Base-by-base conservation (phyloP, 2,888 invertebrate genomes). In the Camptogramma bilineatum region DNA sequence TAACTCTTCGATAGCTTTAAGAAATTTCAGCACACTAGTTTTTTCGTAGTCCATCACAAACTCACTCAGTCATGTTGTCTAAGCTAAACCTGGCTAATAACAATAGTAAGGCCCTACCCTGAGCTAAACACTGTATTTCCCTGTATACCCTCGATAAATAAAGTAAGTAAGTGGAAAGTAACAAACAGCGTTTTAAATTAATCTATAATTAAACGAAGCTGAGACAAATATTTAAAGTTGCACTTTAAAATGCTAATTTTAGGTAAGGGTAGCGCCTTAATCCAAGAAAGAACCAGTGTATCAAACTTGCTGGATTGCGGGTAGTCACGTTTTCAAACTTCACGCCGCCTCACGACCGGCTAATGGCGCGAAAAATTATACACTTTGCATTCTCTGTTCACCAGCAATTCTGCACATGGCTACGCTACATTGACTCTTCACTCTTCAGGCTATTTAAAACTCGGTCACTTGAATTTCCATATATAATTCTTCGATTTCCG, bases 321-420 rank as follows among this genome's bases (percentile, higher is more conserved):
- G 56, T 51, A 62, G 67, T 64, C 66, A 70, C 63, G 66, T 68
- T 55, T 47, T 55, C 44, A 4, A 39, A 17, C 44, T 16, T 28
- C 28, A 4, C 7, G 28, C 7, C 47, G 54, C 48, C 34, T 48
- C 63, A 80, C 85, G 82, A 73, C 66, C 69, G 78, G 69, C 83
- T 87, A 90, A 90, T 88, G 88, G 84, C 71, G 84, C 85, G 85
- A 85, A 85, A 90, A 88, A 88, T 88, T 86, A 86, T 85, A 82
- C 79, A 81, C 83, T 83, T 75, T 75, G 62, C 71, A 82, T 60
- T 53, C 48, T 10, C 47, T 18, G 82, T 53, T 53, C 42, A 17
- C 48, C 18, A 19, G 18, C 24, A 17, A 39, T 53, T 21, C 48
- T 48, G 13, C 18, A 13, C 21, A 34, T 16, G 19, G n/a, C 52